Base-by-base conservation (phyloP, 2,113 vertebrate species). In the Dasyornis broadbenti region DNA sequence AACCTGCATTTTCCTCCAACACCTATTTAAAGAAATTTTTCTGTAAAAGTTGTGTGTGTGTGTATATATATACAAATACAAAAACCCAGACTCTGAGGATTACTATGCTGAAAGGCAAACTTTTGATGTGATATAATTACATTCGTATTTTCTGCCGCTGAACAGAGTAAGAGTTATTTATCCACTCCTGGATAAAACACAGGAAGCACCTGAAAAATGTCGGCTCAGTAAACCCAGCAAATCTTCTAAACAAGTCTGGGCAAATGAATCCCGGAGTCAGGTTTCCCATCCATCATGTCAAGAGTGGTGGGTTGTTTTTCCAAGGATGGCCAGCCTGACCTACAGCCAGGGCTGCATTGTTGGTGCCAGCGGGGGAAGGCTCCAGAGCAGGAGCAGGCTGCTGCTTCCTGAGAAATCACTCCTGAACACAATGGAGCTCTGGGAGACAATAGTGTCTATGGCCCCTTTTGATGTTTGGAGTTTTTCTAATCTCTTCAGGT, bases 311-410 rank as follows among this genome's bases (percentile, higher is more conserved):
- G 21, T 65, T 93, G 93, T 90, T 96, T 82, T 69, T 39, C 37
- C 87, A 73, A 66, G 87, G 96, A 42, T 78, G 45, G 66, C 86
- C 94, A 96, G 96, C 77, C 96, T 88, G 91, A 91, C 92, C 77
- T 14, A 10, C 90, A 78, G 95, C 85, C 78, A 8, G 1, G 23
- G 79, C 75, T 2, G 39, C 78, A 97, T 92, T 92, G 78, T 91
- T 82, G 89, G 82, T 94, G 97, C 91, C 97, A 97, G 97, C 89
- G 18, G 98, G 97, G 93, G 96, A 97, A 95, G 97, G 97, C 97
- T 98, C 97, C 91, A 4, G 89, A 82, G 82, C 88, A 52, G 95
- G 59, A 64, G 68, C 79, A 52, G 91, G 80, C 85, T 61, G 82
- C 45, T 73, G 73, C 71, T 86, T 82, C 19, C 59, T 54, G 57